Percentiles rank a stretch among this genome's conserved stretches.
Evolutionary conservation across 2,888 invertebrate genomes (phyloP).

Genomic region (Achlya flavicornis): DNA sequence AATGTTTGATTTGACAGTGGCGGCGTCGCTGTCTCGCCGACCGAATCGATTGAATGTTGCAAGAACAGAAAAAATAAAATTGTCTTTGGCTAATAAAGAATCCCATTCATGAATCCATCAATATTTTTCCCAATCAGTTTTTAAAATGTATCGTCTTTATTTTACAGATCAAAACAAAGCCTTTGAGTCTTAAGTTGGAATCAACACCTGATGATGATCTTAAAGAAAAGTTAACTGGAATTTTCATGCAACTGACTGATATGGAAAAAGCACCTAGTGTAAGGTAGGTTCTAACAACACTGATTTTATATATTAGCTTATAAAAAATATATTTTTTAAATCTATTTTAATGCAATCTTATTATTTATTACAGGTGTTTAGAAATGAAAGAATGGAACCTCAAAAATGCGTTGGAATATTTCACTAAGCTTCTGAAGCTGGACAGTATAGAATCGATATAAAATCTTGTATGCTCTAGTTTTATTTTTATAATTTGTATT

Average conservation of each 20-base stretch:
- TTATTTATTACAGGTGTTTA: conserved; percentile 81
- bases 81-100: conserved; percentile 29
- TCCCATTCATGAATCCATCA: conserved; percentile 16
- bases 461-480: conserved; percentile 16
- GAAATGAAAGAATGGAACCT: conserved; percentile 86
- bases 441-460: conserved; percentile 48
- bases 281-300: conserved; percentile 46
- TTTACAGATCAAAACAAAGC: conserved; percentile 53
- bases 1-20: conserved; percentile 62
- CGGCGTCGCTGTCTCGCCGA: conserved; percentile 49
- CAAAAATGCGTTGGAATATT: conserved; percentile 62
- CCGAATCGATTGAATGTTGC: conserved; percentile 66
- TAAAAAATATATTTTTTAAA: neutral
- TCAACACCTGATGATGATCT: conserved; percentile 58
- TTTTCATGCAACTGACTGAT: conserved; percentile 66
- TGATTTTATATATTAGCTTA: too few relatives aligned
- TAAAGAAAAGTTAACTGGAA: conserved; percentile 52
- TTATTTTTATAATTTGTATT: neutral
- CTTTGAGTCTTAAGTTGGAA: conserved; percentile 57
- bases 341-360: conserved; percentile 12
- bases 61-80: conserved; percentile 29
- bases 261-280: conserved; percentile 50
- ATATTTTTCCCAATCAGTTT: neutral
- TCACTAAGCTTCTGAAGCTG: conserved; percentile 54
- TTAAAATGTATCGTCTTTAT: neutral